Conservation (phyloP, 92 coral and sea anemone species). For the Micromussa lordhowensis region DNA sequence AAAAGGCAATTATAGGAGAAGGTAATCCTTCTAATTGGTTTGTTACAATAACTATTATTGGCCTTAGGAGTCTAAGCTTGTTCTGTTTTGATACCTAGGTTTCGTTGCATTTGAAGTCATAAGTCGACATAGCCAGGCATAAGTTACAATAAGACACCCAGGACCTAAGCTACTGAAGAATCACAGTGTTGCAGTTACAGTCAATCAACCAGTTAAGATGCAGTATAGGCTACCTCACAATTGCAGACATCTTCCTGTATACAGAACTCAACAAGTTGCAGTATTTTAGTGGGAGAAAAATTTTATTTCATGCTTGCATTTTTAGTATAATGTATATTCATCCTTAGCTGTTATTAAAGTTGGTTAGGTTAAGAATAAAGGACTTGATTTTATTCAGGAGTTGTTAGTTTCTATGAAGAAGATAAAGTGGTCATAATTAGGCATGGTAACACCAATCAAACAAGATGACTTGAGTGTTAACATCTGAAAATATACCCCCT, state of each 20-base stretch:
- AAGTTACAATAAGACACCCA: slow-evolving; percentile 73
- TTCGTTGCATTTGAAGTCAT: slow-evolving; percentile 71
- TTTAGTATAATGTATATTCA: slow-evolving; percentile 22
- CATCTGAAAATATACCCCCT: not conserved
- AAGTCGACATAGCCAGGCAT: slow-evolving; percentile 77
- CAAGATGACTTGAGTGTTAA: not conserved
- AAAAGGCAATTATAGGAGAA: not conserved
- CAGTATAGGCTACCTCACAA: slow-evolving; percentile 48
- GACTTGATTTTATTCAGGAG: slow-evolving; percentile 24
- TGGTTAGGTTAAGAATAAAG: slow-evolving; percentile 56
- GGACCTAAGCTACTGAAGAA: slow-evolving; percentile 66
- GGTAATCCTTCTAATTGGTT: not conserved
- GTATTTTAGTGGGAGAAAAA: slow-evolving; percentile 19
- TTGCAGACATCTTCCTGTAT: slow-evolving; percentile 42
- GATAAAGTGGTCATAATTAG: not conserved
- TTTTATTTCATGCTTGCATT: slow-evolving; percentile 24
- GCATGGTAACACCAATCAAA: not conserved
- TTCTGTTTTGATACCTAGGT: slow-evolving; percentile 77
- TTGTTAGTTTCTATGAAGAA: slow-evolving; percentile 22
- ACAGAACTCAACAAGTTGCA: slow-evolving; percentile 45
- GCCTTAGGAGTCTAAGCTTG: slow-evolving; percentile 34
- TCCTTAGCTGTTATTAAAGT: slow-evolving; percentile 42
- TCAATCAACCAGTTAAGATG: slow-evolving; percentile 44
- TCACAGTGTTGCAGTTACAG: slow-evolving; percentile 44
- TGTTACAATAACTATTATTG: slow-evolving; percentile 40